A percentile compares a stretch with the other conserved stretches of the same genome.
Evolutionary conservation across 1,140 invertebrate species (phyloP).

Genomic region (Aphelinus certus): DNA sequence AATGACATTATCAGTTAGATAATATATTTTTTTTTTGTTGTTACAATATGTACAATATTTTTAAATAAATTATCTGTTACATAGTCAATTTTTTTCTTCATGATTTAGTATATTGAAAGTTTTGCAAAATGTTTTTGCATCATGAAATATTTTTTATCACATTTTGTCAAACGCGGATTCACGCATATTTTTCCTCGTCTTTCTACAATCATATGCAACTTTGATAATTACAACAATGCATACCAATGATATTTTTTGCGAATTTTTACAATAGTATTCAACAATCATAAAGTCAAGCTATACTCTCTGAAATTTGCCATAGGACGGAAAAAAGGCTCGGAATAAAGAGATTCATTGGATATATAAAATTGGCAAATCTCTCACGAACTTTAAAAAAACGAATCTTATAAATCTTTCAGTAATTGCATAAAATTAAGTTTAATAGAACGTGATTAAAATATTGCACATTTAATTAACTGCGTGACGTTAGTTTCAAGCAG

Average conservation of each 20-base stretch:
- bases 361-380: too few species aligned
- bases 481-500: conserved; percentile 14
- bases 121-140: conserved; percentile 31
- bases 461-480: conserved; percentile 18
- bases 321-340: conserved; percentile 23
- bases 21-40: conserved; percentile 33
- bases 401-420: background rate
- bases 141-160: background rate
- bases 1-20: background rate
- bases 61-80: conserved; percentile 35
- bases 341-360: conserved; percentile 10
- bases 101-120: conserved; percentile 20
- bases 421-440: conserved; percentile 1
- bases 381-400: background rate
- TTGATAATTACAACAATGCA: conserved; percentile 18
- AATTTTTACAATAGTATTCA: conserved; percentile 21
- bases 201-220: background rate
- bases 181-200: conserved; percentile 2
- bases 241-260: background rate
- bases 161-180: conserved; percentile 25
- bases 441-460: conserved; percentile 6
- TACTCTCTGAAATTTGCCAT: conserved; percentile 11
- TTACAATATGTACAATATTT: conserved; percentile 36
- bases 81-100: conserved; percentile 22
- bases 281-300: conserved; percentile 9